Conservation (phyloP, 2,797 vertebrate genomes). For the Siniperca obscura region DNA sequence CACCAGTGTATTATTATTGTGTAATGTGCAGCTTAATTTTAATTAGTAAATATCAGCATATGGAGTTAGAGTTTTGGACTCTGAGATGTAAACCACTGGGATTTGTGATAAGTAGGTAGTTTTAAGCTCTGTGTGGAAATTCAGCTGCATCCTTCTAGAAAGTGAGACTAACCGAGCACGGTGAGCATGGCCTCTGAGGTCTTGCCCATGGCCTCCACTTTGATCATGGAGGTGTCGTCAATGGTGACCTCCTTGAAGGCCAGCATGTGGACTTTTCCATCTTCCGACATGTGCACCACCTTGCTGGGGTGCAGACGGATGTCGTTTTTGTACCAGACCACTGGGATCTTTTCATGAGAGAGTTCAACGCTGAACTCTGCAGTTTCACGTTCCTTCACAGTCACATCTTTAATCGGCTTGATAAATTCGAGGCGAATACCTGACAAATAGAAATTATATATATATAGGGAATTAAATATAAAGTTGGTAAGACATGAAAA, state of each 20-base stretch:
- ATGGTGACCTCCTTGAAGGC: conserved; percentile 93
- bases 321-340: conserved; percentile 96
- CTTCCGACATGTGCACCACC: conserved; percentile 90
- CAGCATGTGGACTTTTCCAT: conserved; percentile 89
- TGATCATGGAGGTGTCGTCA: conserved; percentile 96
- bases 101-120: no score
- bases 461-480: not conserved
- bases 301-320: conserved; percentile 94
- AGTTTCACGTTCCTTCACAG: conserved; percentile 96
- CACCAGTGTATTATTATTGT: not conserved
- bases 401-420: conserved; percentile 95
- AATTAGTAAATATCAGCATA: no score
- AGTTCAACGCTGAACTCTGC: conserved; percentile 95
- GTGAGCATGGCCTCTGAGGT: conserved; percentile 92
- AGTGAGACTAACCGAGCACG: conserved; percentile 91
- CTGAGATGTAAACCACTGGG: no score
- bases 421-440: conserved; percentile 97
- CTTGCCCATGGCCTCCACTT: conserved; percentile 92
- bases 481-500: not conserved
- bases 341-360: conserved; percentile 94
- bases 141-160: not conserved
- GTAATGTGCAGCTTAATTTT: not conserved
- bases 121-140: not conserved
- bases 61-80: no score
- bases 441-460: conserved; percentile 69